phyloP scores from a whole-genome alignment of 2,797 vertebrate genomes.

The Coendou prehensilis region DNA sequence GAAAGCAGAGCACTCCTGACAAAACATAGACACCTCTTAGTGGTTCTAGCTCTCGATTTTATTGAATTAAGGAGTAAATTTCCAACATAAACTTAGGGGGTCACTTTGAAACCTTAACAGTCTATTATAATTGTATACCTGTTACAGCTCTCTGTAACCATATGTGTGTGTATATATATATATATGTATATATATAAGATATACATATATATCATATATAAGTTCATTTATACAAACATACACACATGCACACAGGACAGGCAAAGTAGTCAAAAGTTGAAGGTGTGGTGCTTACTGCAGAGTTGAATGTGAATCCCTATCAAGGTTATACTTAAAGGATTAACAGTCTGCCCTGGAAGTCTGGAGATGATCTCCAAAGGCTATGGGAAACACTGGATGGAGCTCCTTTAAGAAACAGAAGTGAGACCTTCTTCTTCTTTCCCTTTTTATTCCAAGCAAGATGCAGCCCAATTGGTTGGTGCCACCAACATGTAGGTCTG shows the following conservation, averaged over 20 bases:
- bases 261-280: background rate
- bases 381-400: background rate
- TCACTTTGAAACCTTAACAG: background rate
- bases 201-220: background rate
- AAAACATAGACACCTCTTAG: background rate
- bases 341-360: background rate
- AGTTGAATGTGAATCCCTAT: background rate
- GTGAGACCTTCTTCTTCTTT: background rate
- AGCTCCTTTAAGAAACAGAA: background rate
- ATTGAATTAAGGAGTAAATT: background rate
- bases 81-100: background rate
- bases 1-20: background rate
- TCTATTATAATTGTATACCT: background rate
- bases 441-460: background rate
- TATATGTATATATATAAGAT: background rate
- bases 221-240: too few relatives aligned
- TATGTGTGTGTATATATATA: too few relatives aligned
- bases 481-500: background rate
- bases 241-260: background rate
- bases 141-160: background rate
- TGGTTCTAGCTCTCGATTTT: too few relatives aligned
- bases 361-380: background rate
- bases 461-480: background rate
- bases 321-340: accelerated
- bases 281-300: background rate